A percentile compares a stretch with the other conserved stretches of the same genome.
Evolutionary conservation across 35 echinoderm and acorn worm species (phyloP).

Genomic region (Apostichopus californicus): DNA sequence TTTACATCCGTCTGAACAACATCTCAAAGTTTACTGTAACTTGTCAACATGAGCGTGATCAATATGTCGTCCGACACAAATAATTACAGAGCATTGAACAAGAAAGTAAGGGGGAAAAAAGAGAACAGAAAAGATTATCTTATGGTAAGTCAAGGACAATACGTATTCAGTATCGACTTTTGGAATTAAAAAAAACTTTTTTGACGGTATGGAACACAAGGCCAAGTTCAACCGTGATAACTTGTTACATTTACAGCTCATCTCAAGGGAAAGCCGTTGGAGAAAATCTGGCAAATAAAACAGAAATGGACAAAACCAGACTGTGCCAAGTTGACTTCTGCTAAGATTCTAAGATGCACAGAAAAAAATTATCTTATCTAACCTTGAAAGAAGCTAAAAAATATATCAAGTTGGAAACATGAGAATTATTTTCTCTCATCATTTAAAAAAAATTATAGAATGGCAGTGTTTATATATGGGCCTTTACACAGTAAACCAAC

Average conservation of each 20-base stretch:
- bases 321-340: not conserved
- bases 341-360: not conserved
- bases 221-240: conserved; percentile 11
- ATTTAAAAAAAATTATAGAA: no score
- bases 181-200: not conserved
- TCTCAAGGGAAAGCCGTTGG: conserved; percentile 13
- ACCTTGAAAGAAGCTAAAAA: not conserved
- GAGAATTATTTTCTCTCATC: no score
- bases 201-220: conserved; percentile 5
- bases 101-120: not conserved
- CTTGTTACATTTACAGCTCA: conserved; percentile 38
- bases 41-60: not conserved
- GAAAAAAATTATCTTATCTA: not conserved
- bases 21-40: not conserved
- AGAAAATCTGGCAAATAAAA: not conserved
- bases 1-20: no score
- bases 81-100: not conserved
- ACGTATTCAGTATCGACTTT: not conserved
- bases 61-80: not conserved
- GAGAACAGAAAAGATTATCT: not conserved
- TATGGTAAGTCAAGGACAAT: conserved; percentile 26
- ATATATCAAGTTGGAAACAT: no score
- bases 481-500: no score
- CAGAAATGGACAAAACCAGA: not conserved
- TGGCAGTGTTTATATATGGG: no score